These are phyloP conservation scores for Conomelus anceps DNA, from an alignment of 2,888 invertebrate genomes.

Conservation along the genomic window DNA sequence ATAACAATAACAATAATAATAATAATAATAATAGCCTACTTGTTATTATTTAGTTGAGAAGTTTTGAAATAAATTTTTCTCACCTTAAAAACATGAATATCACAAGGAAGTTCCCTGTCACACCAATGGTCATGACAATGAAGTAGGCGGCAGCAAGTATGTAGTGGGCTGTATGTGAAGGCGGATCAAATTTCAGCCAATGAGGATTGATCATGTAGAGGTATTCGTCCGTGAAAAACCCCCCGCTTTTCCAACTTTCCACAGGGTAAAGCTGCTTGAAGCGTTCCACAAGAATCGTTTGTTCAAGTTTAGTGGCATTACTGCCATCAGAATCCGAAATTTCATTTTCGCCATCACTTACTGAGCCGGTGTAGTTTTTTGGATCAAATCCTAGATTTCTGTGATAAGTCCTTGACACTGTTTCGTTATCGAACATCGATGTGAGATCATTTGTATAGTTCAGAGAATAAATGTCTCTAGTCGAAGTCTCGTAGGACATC, in stretches of 20 bases:
- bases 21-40: too few relatives aligned
- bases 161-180: slow-evolving; percentile 51
- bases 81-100: slow-evolving; percentile 66
- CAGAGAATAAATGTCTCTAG: neutral
- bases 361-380: too few relatives aligned
- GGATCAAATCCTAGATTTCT: neutral
- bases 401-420: neutral
- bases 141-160: slow-evolving; percentile 55
- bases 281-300: slow-evolving; percentile 16
- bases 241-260: slow-evolving; percentile 47
- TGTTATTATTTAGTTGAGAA: too few relatives aligned
- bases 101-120: slow-evolving; percentile 62
- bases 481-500: neutral
- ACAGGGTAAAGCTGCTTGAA: slow-evolving; percentile 41
- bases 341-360: neutral
- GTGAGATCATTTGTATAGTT: neutral
- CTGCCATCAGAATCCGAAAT: neutral
- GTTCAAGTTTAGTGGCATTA: neutral
- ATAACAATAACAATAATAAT: too few relatives aligned
- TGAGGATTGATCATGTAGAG: slow-evolving; percentile 58
- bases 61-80: neutral
- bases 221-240: slow-evolving; percentile 53
- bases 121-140: slow-evolving; percentile 57
- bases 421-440: neutral
- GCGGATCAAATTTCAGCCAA: slow-evolving; percentile 65